These are phyloP conservation scores for Tenthredo distinguenda DNA, from an alignment of 2,888 invertebrate genomes.

Conservation along the genomic window DNA sequence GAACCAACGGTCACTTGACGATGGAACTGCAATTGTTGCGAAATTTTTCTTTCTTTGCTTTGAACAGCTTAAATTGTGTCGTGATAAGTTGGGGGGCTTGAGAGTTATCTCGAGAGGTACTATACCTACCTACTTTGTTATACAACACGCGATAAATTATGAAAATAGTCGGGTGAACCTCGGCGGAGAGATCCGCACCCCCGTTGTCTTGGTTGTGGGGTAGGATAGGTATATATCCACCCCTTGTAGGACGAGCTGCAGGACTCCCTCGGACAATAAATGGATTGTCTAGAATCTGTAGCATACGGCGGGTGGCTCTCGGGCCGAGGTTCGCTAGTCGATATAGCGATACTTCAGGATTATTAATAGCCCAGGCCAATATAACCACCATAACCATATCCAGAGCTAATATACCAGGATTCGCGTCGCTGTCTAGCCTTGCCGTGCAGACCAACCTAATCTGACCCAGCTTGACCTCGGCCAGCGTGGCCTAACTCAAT, in stretches of 20 bases:
- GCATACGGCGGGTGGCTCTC: conserved; percentile 36
- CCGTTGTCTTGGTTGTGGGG: conserved; percentile 43
- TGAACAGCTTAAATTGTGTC: background rate
- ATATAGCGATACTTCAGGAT: conserved; percentile 71
- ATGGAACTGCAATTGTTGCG: conserved; percentile 17
- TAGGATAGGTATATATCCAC: background rate
- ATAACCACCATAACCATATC: conserved; percentile 62
- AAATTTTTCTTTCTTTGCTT: background rate
- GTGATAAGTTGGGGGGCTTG: conserved; percentile 1
- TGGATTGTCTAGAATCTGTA: conserved; percentile 54
- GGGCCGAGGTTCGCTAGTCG: conserved; percentile 58
- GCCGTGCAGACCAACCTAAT: conserved; percentile 16
- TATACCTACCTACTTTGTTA: background rate
- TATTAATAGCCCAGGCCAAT: conserved; percentile 73
- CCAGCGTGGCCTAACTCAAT: conserved; percentile 39
- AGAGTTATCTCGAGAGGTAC: conserved; percentile 6
- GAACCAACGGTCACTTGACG: conserved; percentile 15
- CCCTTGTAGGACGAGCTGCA: conserved; percentile 2
- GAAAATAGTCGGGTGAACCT: conserved; percentile 13
- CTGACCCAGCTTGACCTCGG: conserved; percentile 32
- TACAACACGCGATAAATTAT: conserved; percentile 33
- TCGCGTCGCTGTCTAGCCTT: conserved; percentile 53
- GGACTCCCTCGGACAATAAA: conserved; percentile 50
- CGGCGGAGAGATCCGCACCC: background rate
- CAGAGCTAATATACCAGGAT: conserved; percentile 53